Conservation (phyloP, 37 sponge, comb jelly and placozoan genomes). For the Cliona cf. orientalis region DNA sequence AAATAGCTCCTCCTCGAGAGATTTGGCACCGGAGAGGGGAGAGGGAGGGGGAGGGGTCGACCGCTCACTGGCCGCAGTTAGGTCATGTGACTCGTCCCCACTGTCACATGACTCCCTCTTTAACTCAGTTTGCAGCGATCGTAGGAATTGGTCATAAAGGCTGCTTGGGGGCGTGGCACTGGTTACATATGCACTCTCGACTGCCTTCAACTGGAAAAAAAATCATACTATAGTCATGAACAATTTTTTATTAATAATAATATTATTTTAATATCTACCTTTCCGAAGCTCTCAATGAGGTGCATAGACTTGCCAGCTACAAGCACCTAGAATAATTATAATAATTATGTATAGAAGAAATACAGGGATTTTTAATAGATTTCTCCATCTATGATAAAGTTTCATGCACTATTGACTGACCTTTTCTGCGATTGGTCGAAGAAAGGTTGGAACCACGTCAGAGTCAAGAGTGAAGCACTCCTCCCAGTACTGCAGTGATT, state of each 20-base stretch:
- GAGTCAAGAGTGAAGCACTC: background rate
- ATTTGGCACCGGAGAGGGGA: background rate
- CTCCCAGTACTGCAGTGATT: constrained; percentile 29
- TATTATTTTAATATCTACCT: constrained; percentile 1
- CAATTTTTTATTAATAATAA: background rate
- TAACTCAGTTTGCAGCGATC: constrained; percentile 10
- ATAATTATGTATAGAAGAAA: background rate
- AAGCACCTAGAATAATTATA: background rate
- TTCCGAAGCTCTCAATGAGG: constrained; percentile 44
- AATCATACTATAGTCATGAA: background rate
- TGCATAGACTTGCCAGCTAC: constrained; percentile 57
- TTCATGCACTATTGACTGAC: background rate
- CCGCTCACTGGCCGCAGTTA: background rate
- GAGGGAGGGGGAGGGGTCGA: background rate
- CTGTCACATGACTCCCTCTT: background rate
- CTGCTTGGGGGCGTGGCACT: background rate
- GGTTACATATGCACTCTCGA: background rate
- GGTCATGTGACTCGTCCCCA: background rate
- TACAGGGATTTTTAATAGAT: too few species aligned
- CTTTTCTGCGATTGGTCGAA: constrained; percentile 24
- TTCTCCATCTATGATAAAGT: background rate
- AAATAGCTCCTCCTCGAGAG: too few species aligned
- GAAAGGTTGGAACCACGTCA: constrained; percentile 25
- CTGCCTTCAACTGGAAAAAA: background rate
- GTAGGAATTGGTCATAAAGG: constrained; percentile 34